These are phyloP conservation scores for Chelonia mydas DNA, from an alignment of 2,797 vertebrate species.

Conservation along the genomic window DNA sequence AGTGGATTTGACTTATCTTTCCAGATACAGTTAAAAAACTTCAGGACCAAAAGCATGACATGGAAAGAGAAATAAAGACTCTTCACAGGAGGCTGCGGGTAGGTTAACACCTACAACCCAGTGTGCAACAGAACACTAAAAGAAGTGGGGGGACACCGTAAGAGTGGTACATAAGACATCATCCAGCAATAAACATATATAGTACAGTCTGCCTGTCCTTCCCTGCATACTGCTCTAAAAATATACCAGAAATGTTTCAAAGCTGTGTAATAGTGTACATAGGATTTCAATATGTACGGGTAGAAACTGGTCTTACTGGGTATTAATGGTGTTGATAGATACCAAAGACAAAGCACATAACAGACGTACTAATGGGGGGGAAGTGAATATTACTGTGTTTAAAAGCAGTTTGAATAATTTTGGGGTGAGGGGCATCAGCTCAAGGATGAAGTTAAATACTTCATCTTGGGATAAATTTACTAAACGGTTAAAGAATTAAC, in stretches of 20 bases:
- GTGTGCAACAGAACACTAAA: background rate
- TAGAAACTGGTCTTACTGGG: background rate
- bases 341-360: background rate
- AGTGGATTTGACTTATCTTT: conserved; percentile 37
- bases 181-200: background rate
- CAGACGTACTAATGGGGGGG: background rate
- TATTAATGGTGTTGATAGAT: background rate
- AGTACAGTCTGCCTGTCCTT: background rate
- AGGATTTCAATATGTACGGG: background rate
- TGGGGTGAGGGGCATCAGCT: background rate
- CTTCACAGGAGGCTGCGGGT: conserved; percentile 94
- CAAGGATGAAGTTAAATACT: background rate
- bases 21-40: conserved; percentile 94
- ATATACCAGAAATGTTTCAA: background rate
- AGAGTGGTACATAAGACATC: background rate
- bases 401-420: background rate
- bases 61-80: conserved; percentile 97
- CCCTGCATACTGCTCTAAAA: background rate
- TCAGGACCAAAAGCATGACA: conserved; percentile 96
- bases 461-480: background rate
- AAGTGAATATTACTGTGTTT: background rate
- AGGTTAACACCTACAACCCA: conserved; percentile 10
- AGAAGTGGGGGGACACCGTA: background rate
- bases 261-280: background rate
- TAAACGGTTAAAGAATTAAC: background rate